Percentiles rank a stretch among this genome's conserved stretches.
phyloP scores from a whole-genome alignment of 2,888 invertebrate species.

The Lacanobia wlatinum region DNA sequence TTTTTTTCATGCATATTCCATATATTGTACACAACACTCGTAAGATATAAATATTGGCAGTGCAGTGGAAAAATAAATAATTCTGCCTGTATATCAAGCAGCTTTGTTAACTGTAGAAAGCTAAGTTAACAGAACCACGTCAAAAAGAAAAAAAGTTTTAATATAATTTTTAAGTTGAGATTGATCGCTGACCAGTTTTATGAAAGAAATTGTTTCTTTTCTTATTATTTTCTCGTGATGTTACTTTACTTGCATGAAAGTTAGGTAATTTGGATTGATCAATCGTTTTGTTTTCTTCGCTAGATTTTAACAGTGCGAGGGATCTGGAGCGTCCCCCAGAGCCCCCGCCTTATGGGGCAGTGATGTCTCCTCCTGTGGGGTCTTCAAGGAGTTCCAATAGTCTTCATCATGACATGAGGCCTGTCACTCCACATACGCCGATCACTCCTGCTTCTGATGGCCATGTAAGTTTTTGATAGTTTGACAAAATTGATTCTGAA shows the following conservation, averaged over 20 bases:
- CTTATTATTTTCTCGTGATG: not conserved
- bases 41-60: no score
- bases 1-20: no score
- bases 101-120: not conserved
- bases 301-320: conserved; percentile 84
- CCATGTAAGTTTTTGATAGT: conserved; percentile 75
- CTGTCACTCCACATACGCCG: conserved; percentile 82
- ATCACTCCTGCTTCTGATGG: conserved; percentile 85
- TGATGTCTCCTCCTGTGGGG: conserved; percentile 83
- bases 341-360: conserved; percentile 85
- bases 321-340: conserved; percentile 84
- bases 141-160: conserved; percentile 45
- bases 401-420: conserved; percentile 81
- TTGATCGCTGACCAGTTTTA: conserved; percentile 40
- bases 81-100: no score
- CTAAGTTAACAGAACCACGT: not conserved
- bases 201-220: not conserved
- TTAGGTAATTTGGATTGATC: conserved; percentile 34
- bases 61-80: no score
- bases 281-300: conserved; percentile 27
- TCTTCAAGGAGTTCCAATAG: conserved; percentile 83
- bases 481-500: no score
- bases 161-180: conserved; percentile 49
- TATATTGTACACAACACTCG: no score
- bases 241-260: conserved; percentile 2